Conservation (phyloP, 1,140 invertebrate species). For the Micrasema minimum region DNA sequence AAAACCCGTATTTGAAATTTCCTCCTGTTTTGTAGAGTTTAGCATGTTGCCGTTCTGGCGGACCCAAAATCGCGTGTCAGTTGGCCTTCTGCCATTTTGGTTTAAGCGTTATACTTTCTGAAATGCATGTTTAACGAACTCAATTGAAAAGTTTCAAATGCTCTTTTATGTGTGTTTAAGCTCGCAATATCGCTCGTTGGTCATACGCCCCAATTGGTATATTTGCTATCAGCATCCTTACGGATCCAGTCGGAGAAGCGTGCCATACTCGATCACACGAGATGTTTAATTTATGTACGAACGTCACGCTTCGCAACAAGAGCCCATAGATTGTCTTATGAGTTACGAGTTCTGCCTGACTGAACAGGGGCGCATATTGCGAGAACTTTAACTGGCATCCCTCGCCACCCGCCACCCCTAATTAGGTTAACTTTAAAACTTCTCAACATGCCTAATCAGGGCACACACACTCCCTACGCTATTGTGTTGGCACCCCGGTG, state of each 20-base stretch:
- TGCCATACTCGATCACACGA: too few relatives aligned
- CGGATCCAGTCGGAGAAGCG: too few relatives aligned
- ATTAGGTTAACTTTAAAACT: slow-evolving; percentile 33
- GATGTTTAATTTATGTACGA: too few relatives aligned
- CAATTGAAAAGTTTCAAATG: slow-evolving; percentile 39
- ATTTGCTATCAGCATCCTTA: too few relatives aligned
- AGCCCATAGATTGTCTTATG: too few relatives aligned
- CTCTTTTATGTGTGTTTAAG: slow-evolving; percentile 33
- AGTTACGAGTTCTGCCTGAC: too few relatives aligned
- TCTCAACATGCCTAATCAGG: slow-evolving; percentile 31
- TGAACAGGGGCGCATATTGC: too few relatives aligned
- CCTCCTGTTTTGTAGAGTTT: slow-evolving; percentile 7
- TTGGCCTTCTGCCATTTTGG: slow-evolving; percentile 28
- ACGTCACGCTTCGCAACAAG: neutral
- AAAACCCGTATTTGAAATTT: too few relatives aligned
- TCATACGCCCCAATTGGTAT: neutral
- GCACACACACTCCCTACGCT: neutral
- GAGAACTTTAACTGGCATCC: too few relatives aligned
- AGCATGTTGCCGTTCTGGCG: neutral
- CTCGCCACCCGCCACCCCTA: slow-evolving; percentile 7
- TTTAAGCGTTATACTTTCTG: slow-evolving; percentile 17
- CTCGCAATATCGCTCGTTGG: slow-evolving; percentile 16
- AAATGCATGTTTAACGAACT: slow-evolving; percentile 36
- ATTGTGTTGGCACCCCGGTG: slow-evolving; percentile 27
- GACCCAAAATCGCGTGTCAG: slow-evolving; percentile 24